A percentile compares a stretch with the other conserved stretches of the same genome.
phyloP scores from a whole-genome alignment of 1,140 invertebrate genomes.

The Drosophila lacteicornis region DNA sequence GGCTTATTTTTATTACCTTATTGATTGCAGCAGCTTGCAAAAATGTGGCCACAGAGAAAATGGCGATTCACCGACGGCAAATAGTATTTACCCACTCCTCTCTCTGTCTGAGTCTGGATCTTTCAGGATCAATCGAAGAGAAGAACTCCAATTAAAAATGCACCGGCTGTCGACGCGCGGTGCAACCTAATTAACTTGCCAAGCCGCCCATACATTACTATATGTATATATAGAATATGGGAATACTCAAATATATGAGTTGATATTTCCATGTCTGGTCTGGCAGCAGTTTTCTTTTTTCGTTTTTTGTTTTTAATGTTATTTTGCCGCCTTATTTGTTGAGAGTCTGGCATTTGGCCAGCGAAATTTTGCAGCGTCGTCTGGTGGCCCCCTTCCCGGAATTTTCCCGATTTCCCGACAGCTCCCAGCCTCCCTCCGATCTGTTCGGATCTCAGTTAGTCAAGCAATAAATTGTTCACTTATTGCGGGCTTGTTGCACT shows the following conservation, averaged over 20 bases:
- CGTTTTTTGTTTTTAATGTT: slow-evolving; percentile 27
- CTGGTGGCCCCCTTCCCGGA: slow-evolving; percentile 32
- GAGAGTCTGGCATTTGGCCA: slow-evolving; percentile 65
- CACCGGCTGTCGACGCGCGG: slow-evolving; percentile 24
- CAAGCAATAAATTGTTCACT: slow-evolving; percentile 65
- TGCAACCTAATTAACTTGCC: slow-evolving; percentile 68
- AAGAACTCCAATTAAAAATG: slow-evolving; percentile 53
- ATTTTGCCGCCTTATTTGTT: slow-evolving; percentile 60
- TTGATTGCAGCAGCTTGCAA: slow-evolving; percentile 45
- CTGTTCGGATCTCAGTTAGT: slow-evolving; percentile 57
- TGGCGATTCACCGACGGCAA: slow-evolving; percentile 63
- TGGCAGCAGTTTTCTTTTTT: slow-evolving; percentile 6
- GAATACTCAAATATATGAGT: slow-evolving; percentile 10
- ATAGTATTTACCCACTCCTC: slow-evolving; percentile 4
- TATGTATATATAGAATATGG: slow-evolving; percentile 4
- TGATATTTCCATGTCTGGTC: slow-evolving; percentile 39
- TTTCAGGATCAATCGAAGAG: slow-evolving; percentile 48
- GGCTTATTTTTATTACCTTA: slow-evolving; percentile 55
- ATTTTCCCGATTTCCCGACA: slow-evolving; percentile 4
- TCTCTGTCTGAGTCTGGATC: background rate
- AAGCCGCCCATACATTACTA: background rate
- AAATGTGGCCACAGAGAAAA: slow-evolving; percentile 39
- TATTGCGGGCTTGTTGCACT: slow-evolving; percentile 42
- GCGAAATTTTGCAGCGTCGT: slow-evolving; percentile 50
- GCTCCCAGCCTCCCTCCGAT: slow-evolving; percentile 13